phyloP scores from a whole-genome alignment of 2,113 vertebrate species.

The Cochlearius cochlearius region DNA sequence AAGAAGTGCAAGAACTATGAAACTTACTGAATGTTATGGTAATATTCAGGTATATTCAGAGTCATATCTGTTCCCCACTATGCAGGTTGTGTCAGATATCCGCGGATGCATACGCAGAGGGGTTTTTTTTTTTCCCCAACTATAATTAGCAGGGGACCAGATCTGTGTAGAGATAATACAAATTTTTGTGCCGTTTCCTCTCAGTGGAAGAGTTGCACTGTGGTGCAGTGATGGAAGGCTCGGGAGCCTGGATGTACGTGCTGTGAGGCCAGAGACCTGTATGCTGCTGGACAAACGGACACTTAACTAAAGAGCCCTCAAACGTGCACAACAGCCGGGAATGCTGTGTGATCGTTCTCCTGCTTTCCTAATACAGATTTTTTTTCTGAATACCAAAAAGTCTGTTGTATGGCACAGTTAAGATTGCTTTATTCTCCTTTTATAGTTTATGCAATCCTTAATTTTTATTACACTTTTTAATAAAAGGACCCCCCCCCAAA shows the following conservation, averaged over 20 bases:
- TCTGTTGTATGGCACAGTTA: neutral
- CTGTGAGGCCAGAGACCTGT: neutral
- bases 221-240: neutral
- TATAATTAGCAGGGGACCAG: neutral
- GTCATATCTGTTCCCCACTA: neutral
- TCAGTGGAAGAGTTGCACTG: neutral
- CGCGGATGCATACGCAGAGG: neutral
- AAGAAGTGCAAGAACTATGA: neutral
- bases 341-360: neutral
- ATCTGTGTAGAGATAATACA: neutral
- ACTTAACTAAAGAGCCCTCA: neutral
- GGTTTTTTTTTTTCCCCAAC: neutral
- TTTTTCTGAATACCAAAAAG: neutral
- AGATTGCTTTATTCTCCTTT: neutral
- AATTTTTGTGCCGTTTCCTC: neutral
- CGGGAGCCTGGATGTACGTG: neutral
- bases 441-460: slow-evolving; percentile 7
- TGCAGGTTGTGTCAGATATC: neutral
- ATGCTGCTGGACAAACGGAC: neutral
- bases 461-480: slow-evolving; percentile 7
- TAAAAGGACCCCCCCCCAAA: neutral
- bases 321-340: neutral
- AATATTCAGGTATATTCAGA: neutral
- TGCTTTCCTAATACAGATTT: neutral
- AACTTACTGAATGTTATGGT: neutral